Evolutionary conservation across 2,888 invertebrate species (phyloP).

Genomic region (Drosophila buzzatii): DNA sequence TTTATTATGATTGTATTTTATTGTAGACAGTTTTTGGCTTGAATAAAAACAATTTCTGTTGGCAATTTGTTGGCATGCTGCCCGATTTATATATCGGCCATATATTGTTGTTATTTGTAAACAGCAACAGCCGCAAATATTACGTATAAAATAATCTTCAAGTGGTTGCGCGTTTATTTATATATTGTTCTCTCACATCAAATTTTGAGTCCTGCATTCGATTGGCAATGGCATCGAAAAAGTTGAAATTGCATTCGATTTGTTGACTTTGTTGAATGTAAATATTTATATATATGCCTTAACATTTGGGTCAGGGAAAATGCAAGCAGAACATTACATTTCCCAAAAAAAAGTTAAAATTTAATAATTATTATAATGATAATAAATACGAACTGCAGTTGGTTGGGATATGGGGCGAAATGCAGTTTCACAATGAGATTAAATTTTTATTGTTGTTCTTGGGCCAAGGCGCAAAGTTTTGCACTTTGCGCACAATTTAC

Average conservation of each 20-base stretch:
- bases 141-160: constrained; percentile 24
- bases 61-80: constrained; percentile 36
- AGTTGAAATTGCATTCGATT: constrained; percentile 31
- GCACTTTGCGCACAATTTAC: constrained; percentile 29
- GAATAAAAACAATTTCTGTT: constrained; percentile 10
- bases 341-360: neutral
- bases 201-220: constrained; percentile 15
- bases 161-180: constrained; percentile 25
- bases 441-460: constrained; percentile 45
- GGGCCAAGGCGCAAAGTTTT: constrained; percentile 24
- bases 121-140: constrained; percentile 28
- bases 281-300: constrained; percentile 27
- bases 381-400: neutral
- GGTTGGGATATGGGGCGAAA: neutral
- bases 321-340: constrained; percentile 14
- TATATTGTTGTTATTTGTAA: constrained; percentile 36
- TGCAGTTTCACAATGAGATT: constrained; percentile 32
- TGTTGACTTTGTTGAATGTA: constrained; percentile 20
- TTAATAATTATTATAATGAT: constrained; percentile 1
- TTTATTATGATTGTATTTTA: constrained; percentile 10
- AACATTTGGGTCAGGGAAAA: constrained; percentile 42
- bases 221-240: constrained; percentile 42
- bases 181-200: constrained; percentile 1
- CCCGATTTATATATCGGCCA: constrained; percentile 29
- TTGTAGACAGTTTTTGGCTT: neutral